A percentile compares a stretch with the other conserved stretches of the same genome.
Evolutionary conservation across 2,113 vertebrate species (phyloP).

Genomic region (Bubo scandiacus): DNA sequence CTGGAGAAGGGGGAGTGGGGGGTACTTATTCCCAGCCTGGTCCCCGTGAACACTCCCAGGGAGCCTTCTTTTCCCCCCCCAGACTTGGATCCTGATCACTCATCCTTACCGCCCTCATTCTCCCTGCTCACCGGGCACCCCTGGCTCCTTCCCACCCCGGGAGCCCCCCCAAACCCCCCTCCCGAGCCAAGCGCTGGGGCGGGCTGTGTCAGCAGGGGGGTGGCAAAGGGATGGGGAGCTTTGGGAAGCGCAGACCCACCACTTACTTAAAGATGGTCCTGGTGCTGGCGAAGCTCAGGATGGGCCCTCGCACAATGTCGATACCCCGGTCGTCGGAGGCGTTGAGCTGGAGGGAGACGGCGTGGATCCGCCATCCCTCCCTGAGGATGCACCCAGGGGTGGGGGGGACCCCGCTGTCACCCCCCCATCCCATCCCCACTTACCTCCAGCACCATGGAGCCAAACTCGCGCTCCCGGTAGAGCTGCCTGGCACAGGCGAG

Average conservation of each 20-base stretch:
- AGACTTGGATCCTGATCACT: neutral
- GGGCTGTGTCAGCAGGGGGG: neutral
- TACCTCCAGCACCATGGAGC: constrained; percentile 97
- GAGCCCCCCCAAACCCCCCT: neutral
- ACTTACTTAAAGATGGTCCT: constrained; percentile 97
- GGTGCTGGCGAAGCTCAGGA: constrained; percentile 96
- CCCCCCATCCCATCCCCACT: neutral
- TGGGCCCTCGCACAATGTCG: constrained; percentile 90
- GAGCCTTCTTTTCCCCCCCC: neutral
- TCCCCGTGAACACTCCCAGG: rapidly evolving
- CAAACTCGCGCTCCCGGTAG: constrained; percentile 89
- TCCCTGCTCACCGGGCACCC: no score
- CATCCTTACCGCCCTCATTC: neutral
- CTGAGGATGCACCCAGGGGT: neutral
- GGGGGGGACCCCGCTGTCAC: no score
- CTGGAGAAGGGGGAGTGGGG: neutral
- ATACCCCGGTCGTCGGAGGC: constrained; percentile 96
- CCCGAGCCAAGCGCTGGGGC: rapidly evolving
- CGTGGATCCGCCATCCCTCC: rapidly evolving
- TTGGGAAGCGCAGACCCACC: neutral
- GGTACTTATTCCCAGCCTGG: neutral
- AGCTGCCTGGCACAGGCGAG: constrained; percentile 91
- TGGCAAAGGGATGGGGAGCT: neutral
- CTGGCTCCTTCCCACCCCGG: rapidly evolving
- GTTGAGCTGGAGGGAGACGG: constrained; percentile 78